Evolutionary conservation across 2,113 vertebrate species (phyloP), one percentile per base, ranked within the genome.

Genomic region (Actinemys pallida): DNA sequence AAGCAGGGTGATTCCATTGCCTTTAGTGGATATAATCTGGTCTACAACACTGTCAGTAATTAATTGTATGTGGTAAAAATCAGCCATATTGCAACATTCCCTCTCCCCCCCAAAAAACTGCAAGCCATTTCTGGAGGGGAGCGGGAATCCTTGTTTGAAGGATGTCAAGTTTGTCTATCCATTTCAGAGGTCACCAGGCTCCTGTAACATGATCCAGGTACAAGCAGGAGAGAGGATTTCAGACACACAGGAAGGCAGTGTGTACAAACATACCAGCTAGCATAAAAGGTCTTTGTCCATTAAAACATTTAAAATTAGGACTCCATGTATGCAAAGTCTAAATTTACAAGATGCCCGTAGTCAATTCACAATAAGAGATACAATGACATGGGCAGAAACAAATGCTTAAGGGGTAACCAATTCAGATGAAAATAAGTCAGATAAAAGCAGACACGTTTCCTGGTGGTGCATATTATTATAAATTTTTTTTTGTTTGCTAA

Each of bases 1-100:
- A 96, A 93, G 93, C 94, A 85, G 91, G 35, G 86, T 95, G 96
- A 92, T 95, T 93, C 92, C 79, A 93, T 96, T 97, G 92, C 79
- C 89, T 97, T 90, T 88, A 69, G 95, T 94, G 93, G 92, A 96
- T 90, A 93, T 86, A 88, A 90, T 95, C 90, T 94, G 93, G 95
- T 84, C 86, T 94, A 86, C 84, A 83, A 47, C 69, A 89, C 94
- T 7, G 42, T 47, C 12, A 78, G 75, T 47, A 78, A 78, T 76
- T 76, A 45, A 25, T 57, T 82, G 93, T 89, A 94, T 92, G 86
- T 89, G 86, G 92, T 93, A n/a, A 93, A 86, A 87, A 47, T 35
- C 20, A 88, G 39, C 76, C 79, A 45, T 62, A 87, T 65, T 39
- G 81, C 78, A 91, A 83, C 81, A 75, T 47, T 85, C 90, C 49